Conservation (phyloP, 2,888 invertebrate genomes). For the Limulus polyphemus region DNA sequence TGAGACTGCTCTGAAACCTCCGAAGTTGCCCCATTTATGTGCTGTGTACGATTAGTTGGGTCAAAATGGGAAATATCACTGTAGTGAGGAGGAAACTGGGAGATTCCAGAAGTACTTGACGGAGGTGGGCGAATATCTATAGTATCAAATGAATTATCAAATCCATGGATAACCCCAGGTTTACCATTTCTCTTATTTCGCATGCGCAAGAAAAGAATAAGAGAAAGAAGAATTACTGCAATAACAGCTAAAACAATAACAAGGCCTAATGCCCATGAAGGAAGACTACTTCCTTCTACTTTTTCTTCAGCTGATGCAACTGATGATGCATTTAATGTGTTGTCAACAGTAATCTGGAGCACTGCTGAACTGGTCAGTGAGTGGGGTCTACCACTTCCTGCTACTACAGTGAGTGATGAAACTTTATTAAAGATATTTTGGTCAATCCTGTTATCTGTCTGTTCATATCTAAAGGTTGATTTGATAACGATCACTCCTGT, state of each 20-base stretch:
- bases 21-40: conserved; percentile 52
- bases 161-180: conserved; percentile 38
- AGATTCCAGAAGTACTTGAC: conserved; percentile 26
- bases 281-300: conserved; percentile 50
- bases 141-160: conserved; percentile 83
- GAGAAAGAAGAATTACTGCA: conserved; percentile 61
- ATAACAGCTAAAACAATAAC: conserved; percentile 62
- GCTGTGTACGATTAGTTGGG: conserved; percentile 24
- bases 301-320: conserved; percentile 46
- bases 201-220: conserved; percentile 61
- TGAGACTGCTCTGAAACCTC: conserved; percentile 88
- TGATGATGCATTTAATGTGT: conserved; percentile 48
- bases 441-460: conserved; percentile 36
- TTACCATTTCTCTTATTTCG: conserved; percentile 37
- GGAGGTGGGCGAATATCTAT: conserved; percentile 55
- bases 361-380: conserved; percentile 74
- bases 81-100: conserved; percentile 75
- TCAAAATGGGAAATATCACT: conserved; percentile 53
- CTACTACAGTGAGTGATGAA: conserved; percentile 48
- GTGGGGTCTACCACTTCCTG: conserved; percentile 75
- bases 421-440: conserved; percentile 20
- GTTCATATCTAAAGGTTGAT: conserved; percentile 23
- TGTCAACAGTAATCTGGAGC: conserved; percentile 60
- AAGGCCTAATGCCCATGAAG: conserved; percentile 79
- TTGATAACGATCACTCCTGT: conserved; percentile 61